Percentiles rank a stretch among this genome's conserved stretches.
Evolutionary conservation across 2,797 vertebrate species (phyloP).

Genomic region (Sandelia bainsii): DNA sequence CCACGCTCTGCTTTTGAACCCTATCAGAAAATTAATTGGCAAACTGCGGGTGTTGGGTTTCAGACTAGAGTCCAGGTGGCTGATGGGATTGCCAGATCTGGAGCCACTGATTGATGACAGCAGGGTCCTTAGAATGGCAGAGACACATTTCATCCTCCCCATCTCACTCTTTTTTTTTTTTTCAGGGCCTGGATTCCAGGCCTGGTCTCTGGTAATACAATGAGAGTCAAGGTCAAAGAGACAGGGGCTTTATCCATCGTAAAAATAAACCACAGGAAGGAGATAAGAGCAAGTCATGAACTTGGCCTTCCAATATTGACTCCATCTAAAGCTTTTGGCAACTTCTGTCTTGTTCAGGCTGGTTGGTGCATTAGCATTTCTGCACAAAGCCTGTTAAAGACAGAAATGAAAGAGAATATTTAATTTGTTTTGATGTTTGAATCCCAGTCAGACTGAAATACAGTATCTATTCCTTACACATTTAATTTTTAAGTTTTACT

Average conservation of each 20-base stretch:
- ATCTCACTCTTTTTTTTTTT: constrained; percentile 23
- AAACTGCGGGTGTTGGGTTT: constrained; percentile 70
- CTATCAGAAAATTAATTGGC: constrained; percentile 81
- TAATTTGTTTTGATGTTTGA: constrained; percentile 11
- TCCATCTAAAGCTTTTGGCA: constrained; percentile 37
- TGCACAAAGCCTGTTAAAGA: constrained; percentile 25
- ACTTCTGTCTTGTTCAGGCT: background rate
- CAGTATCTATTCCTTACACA: background rate
- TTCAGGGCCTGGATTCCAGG: constrained; percentile 56
- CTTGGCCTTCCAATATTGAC: constrained; percentile 49
- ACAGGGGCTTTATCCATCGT: constrained; percentile 58
- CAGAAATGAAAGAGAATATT: background rate
- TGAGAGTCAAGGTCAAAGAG: constrained; percentile 63
- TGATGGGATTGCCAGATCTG: constrained; percentile 86
- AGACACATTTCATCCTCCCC: constrained; percentile 31
- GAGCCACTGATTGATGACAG: constrained; percentile 83
- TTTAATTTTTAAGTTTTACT: background rate
- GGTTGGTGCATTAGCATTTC: constrained; percentile 26
- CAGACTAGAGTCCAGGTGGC: constrained; percentile 77
- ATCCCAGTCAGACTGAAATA: constrained; percentile 7
- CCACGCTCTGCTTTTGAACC: constrained; percentile 72
- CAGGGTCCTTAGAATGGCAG: constrained; percentile 71
- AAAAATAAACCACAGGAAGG: constrained; percentile 52
- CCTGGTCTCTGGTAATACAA: constrained; percentile 71
- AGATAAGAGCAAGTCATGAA: constrained; percentile 67